A percentile compares a stretch with the other conserved stretches of the same genome.
Evolutionary conservation across 2,797 vertebrate genomes (phyloP).

Genomic region (Melanotaenia trifasciata): DNA sequence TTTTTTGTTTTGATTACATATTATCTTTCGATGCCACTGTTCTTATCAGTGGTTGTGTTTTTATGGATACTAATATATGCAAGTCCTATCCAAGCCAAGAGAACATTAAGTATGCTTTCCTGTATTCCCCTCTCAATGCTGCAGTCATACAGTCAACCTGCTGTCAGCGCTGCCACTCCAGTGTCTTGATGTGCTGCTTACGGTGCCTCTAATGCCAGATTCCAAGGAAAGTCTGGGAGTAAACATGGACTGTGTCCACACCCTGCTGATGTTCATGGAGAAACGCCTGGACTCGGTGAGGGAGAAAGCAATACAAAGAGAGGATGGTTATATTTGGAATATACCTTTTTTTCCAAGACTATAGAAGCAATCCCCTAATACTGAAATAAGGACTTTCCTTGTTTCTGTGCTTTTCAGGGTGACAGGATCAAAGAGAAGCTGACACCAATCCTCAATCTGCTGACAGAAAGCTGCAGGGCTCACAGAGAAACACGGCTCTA

Average conservation of each 20-base stretch:
- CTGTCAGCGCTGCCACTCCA: constrained; percentile 82
- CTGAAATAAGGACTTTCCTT: constrained; percentile 2
- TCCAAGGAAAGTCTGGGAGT: constrained; percentile 79
- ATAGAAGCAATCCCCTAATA: background rate
- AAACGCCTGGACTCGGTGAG: constrained; percentile 82
- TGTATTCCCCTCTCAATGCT: constrained; percentile 4
- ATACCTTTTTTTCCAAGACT: background rate
- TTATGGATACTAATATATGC: background rate
- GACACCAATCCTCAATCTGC: constrained; percentile 85
- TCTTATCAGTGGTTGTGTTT: background rate
- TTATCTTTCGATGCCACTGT: background rate
- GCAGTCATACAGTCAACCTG: constrained; percentile 83
- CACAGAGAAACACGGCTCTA: constrained; percentile 85
- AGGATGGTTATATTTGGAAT: background rate
- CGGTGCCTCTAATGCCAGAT: constrained; percentile 46
- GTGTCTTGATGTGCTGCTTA: constrained; percentile 82
- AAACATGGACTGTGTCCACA: constrained; percentile 87
- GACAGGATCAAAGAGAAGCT: constrained; percentile 81
- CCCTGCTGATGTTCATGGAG: constrained; percentile 84
- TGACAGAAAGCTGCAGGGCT: constrained; percentile 84
- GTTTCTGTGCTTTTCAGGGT: constrained; percentile 65
- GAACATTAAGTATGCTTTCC: background rate
- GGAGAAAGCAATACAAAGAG: background rate
- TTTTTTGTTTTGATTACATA: background rate
- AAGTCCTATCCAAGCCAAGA: background rate